Evolutionary conservation across 2,113 vertebrate species (phyloP).

Genomic region (Urocolius indicus): DNA sequence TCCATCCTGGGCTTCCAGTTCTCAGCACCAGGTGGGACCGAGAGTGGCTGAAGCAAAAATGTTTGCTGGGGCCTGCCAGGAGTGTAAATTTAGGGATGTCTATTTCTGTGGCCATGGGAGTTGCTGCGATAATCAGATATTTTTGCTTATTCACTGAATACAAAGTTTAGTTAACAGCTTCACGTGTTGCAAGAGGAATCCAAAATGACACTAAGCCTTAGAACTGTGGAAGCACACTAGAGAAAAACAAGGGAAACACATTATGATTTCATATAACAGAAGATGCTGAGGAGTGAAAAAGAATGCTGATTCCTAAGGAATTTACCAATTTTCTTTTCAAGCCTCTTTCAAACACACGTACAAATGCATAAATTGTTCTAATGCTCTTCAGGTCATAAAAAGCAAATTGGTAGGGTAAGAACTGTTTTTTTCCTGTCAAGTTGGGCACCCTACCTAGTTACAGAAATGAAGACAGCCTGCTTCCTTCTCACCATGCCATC

Average conservation of each 20-base stretch:
- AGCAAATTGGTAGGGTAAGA: constrained; percentile 41
- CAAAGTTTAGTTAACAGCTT: background rate
- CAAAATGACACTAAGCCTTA: background rate
- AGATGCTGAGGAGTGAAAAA: background rate
- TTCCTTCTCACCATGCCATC: background rate
- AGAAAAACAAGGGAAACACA: background rate
- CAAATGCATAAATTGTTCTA: constrained; percentile 7
- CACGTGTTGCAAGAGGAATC: background rate
- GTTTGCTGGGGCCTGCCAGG: background rate
- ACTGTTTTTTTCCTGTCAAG: constrained; percentile 34
- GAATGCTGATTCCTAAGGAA: background rate
- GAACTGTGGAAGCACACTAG: background rate
- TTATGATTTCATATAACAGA: background rate
- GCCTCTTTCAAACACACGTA: background rate
- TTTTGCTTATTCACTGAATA: background rate
- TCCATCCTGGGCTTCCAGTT: background rate
- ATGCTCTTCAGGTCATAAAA: constrained; percentile 3
- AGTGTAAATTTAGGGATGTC: background rate
- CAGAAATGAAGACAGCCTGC: constrained; percentile 19
- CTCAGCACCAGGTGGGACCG: background rate
- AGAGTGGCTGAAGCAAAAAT: background rate
- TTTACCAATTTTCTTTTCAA: constrained; percentile 19
- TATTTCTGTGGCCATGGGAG: background rate
- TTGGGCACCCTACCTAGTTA: constrained; percentile 34
- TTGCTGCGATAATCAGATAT: background rate